Evolutionary conservation across 2,888 invertebrate species (phyloP), one percentile per base, ranked within the genome.

Genomic region (Phanerotoma sp.): DNA sequence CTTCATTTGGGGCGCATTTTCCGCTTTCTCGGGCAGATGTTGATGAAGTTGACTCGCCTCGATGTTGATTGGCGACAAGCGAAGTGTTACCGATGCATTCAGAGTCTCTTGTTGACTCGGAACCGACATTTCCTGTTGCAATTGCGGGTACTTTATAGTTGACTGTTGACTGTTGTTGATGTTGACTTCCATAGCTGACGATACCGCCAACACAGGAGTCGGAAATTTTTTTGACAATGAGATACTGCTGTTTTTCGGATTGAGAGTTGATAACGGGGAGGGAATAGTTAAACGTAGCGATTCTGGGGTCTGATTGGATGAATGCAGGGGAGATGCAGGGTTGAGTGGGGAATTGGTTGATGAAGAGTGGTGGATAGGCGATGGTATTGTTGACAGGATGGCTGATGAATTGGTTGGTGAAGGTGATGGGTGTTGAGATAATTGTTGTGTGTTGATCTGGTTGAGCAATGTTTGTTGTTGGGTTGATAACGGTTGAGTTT

Each of bases 151-250:
- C 32, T 15, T 41, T 47, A 40, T 40, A 51, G 44, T 35, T 28
- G 28, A 28, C 21, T 28, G 11, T 44, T n/a, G 28, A 13, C 21
- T 22, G 37, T 16, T n/a, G 13, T 16, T 33, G 44, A 7, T 35
- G 51, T 41, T 44, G 25, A 9, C 25, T 37, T n/a, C 25, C 9
- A 16, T 28, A 54, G 18, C 49, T 54, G 44, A 49, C 49, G 18
- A 50, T 35, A 42, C 28, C 51, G 20, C 32, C 53, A 49, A 25
- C 41, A 13, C 35, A 42, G 35, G 33, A 42, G 37, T 50, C 46
- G 33, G 71, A 16, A 62, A 71, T 60, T 47, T 69, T 71, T 52
- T 73, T 69, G 62, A 74, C 63, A 57, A 74, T 67, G 63, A 74
- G 68, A 55, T 69, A 69, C 54, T 71, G 67, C 20, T 65, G 65